phyloP scores from a whole-genome alignment of 2,888 invertebrate genomes.

The Polietes domitor region DNA sequence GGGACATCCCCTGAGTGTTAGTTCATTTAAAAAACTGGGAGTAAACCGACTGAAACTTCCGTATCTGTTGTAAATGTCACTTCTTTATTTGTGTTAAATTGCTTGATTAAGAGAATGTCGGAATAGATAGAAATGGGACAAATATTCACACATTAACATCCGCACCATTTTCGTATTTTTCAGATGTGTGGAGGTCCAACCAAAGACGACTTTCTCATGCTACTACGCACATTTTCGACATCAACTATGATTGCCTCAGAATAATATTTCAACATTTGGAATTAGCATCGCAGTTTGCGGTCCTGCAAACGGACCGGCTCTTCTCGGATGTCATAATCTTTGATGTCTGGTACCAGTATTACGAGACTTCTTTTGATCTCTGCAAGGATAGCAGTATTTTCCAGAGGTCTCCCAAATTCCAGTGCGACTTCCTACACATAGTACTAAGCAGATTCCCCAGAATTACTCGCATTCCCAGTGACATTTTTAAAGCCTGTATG shows the following conservation, averaged over 20 bases:
- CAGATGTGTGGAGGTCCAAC: neutral
- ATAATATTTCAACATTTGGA: conserved; percentile 31
- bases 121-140: neutral
- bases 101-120: neutral
- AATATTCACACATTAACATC: neutral
- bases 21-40: neutral
- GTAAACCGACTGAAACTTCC: no score
- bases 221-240: neutral
- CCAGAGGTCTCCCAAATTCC: conserved; percentile 8
- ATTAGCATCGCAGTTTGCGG: conserved; percentile 32
- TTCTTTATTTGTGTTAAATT: no score
- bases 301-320: neutral
- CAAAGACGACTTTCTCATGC: neutral
- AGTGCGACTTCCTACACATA: conserved; percentile 9
- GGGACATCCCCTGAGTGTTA: neutral
- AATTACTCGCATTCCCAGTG: conserved; percentile 1
- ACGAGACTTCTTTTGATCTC: neutral
- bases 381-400: neutral
- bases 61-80: no score
- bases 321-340: conserved; percentile 33
- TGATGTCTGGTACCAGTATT: conserved; percentile 35
- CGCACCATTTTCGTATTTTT: neutral
- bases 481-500: neutral
- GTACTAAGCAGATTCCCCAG: conserved; percentile 10
- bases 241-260: conserved; percentile 33